Base-by-base conservation (phyloP, 2,113 vertebrate species). In the Neogale vison region DNA sequence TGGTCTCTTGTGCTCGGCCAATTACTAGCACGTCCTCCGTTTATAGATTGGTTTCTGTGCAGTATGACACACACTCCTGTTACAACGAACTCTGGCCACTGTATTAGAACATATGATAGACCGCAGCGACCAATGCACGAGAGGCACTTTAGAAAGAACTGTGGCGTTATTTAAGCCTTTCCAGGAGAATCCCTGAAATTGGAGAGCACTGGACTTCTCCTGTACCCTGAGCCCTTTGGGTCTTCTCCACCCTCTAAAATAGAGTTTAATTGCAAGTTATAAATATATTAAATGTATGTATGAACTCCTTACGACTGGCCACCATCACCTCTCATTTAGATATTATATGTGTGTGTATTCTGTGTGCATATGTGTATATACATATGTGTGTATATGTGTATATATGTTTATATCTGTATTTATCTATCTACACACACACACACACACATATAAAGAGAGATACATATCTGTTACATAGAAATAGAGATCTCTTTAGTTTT, bases 71-170 rank as follows among this genome's bases (percentile, higher is more conserved):
- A 20, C 47, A 0, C 24, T 42, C 17, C 45, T 71, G 1, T 87
- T 47, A 6, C 3, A 23, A 29, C 77, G 5, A 17, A 1, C 31
- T 67, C 20, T 39, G 36, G 21, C 20, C 5, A 7, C n/a, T 8
- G 12, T 57, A 15, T 23, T 45, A 39, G 42, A 50, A 11, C 31
- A 13, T 3, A 0, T 47, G 18, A 26, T 1, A 36, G 21, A 67
- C 26, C 42, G 1, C 13, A 42, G 20, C 0, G 69, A 34, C 7
- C 2, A 0, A 23, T 34, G 12, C 7, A 3, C 12, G 20, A 59
- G 39, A 15, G 9, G 0, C 1, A 12, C 12, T 90, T 31, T 34
- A 39, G 36, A 50, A 39, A 31, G 6, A 26, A 8, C 4, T 0
- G 1, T 24, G 36, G 9, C 18, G 2, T n/a, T 7, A 17, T 13